Conservation (phyloP, 2,113 vertebrate genomes). For the Salvelinus namaycush region DNA sequence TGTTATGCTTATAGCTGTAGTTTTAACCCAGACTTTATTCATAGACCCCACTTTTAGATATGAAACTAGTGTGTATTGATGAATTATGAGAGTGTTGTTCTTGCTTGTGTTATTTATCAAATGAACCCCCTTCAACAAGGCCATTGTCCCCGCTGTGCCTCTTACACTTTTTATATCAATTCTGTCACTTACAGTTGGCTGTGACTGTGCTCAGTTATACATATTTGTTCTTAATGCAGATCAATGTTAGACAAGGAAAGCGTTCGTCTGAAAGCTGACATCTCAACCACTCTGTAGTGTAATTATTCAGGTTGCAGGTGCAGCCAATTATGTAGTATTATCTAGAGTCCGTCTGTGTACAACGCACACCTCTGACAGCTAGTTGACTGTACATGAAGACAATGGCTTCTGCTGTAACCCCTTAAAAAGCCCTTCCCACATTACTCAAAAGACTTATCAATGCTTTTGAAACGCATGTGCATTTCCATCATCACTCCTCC, state of each 20-base stretch:
- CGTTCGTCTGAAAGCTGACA: conserved; percentile 21
- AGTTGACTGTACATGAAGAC: conserved; percentile 18
- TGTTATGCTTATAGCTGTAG: conserved; percentile 2
- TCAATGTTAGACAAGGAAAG: conserved; percentile 6
- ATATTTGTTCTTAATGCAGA: neutral
- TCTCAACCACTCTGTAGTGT: conserved; percentile 11
- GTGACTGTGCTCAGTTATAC: neutral
- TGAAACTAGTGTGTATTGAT: neutral
- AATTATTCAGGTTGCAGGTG: conserved; percentile 24
- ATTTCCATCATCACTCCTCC: conserved; percentile 15
- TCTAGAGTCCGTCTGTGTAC: neutral
- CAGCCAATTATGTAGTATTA: conserved; percentile 16
- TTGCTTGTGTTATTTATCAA: neutral
- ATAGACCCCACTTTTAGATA: neutral
- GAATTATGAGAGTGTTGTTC: neutral
- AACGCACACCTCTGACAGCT: conserved; percentile 1
- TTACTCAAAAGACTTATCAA: conserved; percentile 37
- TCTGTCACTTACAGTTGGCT: neutral
- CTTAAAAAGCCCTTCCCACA: conserved; percentile 24
- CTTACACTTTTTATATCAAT: neutral
- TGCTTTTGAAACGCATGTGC: conserved; percentile 37
- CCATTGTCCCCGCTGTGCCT: neutral
- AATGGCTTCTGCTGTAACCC: conserved; percentile 7
- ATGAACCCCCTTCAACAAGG: neutral
- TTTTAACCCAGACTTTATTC: conserved; percentile 8